Percentiles rank a stretch among this genome's conserved stretches.
phyloP scores from a whole-genome alignment of 2,113 vertebrate species.

The Oryzias curvinotus region DNA sequence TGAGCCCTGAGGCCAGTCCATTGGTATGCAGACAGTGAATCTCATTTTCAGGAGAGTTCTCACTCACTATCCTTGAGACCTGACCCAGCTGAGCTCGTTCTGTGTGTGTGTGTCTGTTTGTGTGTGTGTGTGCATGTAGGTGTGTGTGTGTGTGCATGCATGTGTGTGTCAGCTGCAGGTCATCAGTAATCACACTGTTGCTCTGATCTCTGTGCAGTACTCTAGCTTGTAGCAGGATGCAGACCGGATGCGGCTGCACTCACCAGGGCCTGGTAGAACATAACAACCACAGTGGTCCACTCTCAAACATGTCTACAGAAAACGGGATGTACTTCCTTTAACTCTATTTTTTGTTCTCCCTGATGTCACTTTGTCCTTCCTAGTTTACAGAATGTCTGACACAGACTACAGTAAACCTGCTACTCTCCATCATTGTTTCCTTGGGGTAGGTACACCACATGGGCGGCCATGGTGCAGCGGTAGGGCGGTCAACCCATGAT shows the following conservation, averaged over 20 bases:
- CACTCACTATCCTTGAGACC: constrained; percentile 45
- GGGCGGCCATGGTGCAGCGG: no score
- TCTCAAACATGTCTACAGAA: neutral
- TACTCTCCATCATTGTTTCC: no score
- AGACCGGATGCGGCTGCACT: neutral
- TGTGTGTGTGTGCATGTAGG: no score
- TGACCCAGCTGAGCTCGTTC: constrained; percentile 26
- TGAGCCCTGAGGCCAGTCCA: constrained; percentile 35
- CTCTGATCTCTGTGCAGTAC: constrained; percentile 7
- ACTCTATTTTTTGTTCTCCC: no score
- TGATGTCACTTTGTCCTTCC: no score
- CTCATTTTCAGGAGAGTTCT: constrained; percentile 36
- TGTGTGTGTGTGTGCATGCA: neutral
- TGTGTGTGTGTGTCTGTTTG: constrained; percentile 4
- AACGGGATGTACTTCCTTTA: neutral
- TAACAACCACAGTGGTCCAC: neutral
- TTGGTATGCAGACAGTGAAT: constrained; percentile 58
- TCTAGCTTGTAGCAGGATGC: neutral
- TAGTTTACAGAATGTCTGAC: no score
- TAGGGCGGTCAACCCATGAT: no score
- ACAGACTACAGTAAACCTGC: no score
- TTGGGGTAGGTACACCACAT: no score
- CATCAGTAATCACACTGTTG: constrained; percentile 5
- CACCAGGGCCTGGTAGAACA: neutral
- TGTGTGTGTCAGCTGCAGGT: constrained; percentile 19